Conservation (phyloP, 2,888 invertebrate species). For the Liopterus haemorrhoidalis region DNA sequence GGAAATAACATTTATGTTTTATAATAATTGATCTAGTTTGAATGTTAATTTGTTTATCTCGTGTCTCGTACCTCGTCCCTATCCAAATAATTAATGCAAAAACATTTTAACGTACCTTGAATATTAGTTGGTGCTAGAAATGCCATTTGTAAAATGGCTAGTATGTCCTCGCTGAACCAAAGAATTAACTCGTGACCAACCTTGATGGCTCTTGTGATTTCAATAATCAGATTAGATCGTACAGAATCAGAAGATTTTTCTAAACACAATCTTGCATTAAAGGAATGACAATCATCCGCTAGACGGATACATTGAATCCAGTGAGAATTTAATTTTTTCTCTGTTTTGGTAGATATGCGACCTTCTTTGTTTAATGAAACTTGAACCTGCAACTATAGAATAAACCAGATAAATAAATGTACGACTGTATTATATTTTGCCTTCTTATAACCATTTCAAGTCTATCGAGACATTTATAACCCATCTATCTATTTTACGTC, state of each 20-base stretch:
- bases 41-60: too few relatives aligned
- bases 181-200: slow-evolving; percentile 65
- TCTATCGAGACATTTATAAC: too few relatives aligned
- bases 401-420: too few relatives aligned
- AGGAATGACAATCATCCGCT: slow-evolving; percentile 61
- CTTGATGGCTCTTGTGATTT: slow-evolving; percentile 48
- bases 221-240: slow-evolving; percentile 42
- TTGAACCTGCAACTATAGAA: slow-evolving; percentile 18
- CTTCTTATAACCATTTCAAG: too few relatives aligned
- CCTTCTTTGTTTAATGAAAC: slow-evolving; percentile 13
- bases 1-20: too few relatives aligned
- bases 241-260: slow-evolving; percentile 30
- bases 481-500: too few relatives aligned
- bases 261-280: slow-evolving; percentile 51
- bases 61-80: too few relatives aligned
- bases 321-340: slow-evolving; percentile 29
- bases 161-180: slow-evolving; percentile 77
- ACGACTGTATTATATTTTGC: too few relatives aligned
- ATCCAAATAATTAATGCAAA: too few relatives aligned
- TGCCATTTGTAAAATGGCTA: slow-evolving; percentile 69
- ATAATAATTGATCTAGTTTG: too few relatives aligned
- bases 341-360: slow-evolving; percentile 7
- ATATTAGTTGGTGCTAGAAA: slow-evolving; percentile 74
- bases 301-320: slow-evolving; percentile 46
- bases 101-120: too few relatives aligned